phyloP scores from a whole-genome alignment of 2,888 invertebrate genomes.

The Plagodis pulveraria region DNA sequence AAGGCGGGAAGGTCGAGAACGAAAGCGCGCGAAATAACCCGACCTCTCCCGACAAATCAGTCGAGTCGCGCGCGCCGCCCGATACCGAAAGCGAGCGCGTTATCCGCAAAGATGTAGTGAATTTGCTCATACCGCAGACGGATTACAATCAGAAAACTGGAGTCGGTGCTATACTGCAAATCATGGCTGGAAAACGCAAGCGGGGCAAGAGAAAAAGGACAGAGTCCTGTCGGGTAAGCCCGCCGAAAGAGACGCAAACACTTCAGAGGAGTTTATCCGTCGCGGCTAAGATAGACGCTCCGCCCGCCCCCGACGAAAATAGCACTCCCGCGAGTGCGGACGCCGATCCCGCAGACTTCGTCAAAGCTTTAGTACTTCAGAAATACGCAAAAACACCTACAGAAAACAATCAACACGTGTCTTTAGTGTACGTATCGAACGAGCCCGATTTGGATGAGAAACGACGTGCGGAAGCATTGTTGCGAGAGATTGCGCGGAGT shows the following conservation, averaged over 20 bases:
- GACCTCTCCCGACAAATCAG: constrained; percentile 55
- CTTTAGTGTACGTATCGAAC: constrained; percentile 69
- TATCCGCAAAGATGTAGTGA: constrained; percentile 77
- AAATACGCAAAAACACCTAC: constrained; percentile 72
- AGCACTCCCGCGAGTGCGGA: constrained; percentile 46
- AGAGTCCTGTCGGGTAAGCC: constrained; percentile 64
- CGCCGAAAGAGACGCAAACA: constrained; percentile 45
- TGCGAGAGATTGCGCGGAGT: constrained; percentile 73
- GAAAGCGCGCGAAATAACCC: constrained; percentile 55
- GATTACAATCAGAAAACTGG: constrained; percentile 72
- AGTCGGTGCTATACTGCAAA: constrained; percentile 72
- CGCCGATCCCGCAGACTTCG: constrained; percentile 68
- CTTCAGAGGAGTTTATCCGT: constrained; percentile 45
- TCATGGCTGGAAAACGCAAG: constrained; percentile 76
- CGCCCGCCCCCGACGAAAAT: constrained; percentile 71
- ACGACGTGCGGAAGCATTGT: constrained; percentile 72
- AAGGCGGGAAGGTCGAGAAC: constrained; percentile 73
- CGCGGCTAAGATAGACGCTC: constrained; percentile 58
- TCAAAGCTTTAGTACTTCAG: constrained; percentile 75
- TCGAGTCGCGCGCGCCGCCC: constrained; percentile 65
- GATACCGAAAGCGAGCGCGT: constrained; percentile 52
- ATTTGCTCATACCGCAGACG: constrained; percentile 71
- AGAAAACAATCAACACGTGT: constrained; percentile 74
- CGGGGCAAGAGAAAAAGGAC: constrained; percentile 64
- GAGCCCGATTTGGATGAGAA: constrained; percentile 70